A percentile compares a stretch with the other conserved stretches of the same genome.
phyloP scores from a whole-genome alignment of 2,888 invertebrate species.

The Dryocosmus kuriphilus region DNA sequence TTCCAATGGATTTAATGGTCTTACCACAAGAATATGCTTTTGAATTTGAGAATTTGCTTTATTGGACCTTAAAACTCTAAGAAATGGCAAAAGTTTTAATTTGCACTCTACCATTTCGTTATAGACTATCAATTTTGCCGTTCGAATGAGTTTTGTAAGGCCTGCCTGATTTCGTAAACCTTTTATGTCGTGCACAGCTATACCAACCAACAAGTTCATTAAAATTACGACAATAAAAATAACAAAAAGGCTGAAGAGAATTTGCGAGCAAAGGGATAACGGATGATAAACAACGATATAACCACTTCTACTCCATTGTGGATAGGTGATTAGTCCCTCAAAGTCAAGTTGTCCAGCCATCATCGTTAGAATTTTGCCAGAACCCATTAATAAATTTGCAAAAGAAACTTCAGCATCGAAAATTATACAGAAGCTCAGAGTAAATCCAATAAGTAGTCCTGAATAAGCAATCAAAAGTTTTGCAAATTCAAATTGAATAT shows the following conservation, averaged over 20 bases:
- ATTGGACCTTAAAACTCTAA: constrained; percentile 75
- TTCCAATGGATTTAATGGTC: constrained; percentile 78
- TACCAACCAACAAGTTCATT: constrained; percentile 76
- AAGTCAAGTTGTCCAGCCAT: constrained; percentile 77
- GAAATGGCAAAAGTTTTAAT: constrained; percentile 73
- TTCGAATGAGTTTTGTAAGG: constrained; percentile 77
- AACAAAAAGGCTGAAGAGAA: constrained; percentile 74
- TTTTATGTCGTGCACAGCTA: constrained; percentile 77
- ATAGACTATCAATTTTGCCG: constrained; percentile 78
- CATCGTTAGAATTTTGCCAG: constrained; percentile 76
- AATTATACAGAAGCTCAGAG: constrained; percentile 77
- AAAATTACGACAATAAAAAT: constrained; percentile 76
- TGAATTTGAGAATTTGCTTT: constrained; percentile 75
- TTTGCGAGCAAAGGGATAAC: constrained; percentile 72
- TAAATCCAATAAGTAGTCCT: constrained; percentile 77
- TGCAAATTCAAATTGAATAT: constrained; percentile 76
- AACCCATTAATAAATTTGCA: too few species aligned
- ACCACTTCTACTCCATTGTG: constrained; percentile 57
- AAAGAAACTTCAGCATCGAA: constrained; percentile 74
- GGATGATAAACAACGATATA: not conserved
- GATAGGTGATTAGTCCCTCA: constrained; percentile 72
- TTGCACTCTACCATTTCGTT: constrained; percentile 77
- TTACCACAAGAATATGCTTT: constrained; percentile 75
- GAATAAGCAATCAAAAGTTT: constrained; percentile 76
- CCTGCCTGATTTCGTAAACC: constrained; percentile 79